These are phyloP conservation scores for Mimas tiliae DNA, from an alignment of 2,888 invertebrate genomes.

Conservation along the genomic window DNA sequence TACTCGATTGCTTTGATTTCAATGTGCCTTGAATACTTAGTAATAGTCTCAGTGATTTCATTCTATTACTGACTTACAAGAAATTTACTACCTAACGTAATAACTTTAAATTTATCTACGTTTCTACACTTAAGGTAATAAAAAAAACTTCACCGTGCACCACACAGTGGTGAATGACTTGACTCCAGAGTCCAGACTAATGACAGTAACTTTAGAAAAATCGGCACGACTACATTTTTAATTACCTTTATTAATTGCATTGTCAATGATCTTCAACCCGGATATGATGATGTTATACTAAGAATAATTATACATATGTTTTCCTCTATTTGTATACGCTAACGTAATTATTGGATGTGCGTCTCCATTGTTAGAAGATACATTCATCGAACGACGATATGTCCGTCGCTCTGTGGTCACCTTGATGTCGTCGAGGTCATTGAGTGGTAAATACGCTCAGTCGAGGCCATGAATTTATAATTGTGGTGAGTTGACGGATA, in stretches of 20 bases:
- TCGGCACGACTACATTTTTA: not conserved
- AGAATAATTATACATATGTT: conserved; percentile 10
- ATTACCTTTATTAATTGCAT: conserved; percentile 7
- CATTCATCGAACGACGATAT: conserved; percentile 15
- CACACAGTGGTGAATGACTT: not conserved
- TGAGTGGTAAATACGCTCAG: conserved; percentile 21
- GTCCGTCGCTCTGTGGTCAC: conserved; percentile 25
- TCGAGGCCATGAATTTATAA: conserved; percentile 30
- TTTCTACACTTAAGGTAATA: no score
- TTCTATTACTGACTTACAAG: no score
- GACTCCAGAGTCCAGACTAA: not conserved
- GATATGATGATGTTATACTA: conserved; percentile 10
- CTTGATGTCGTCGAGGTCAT: conserved; percentile 31
- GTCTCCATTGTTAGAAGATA: conserved; percentile 13
- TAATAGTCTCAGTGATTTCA: not conserved
- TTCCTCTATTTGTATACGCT: conserved; percentile 5
- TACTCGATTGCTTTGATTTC: not conserved
- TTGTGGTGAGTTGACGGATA: conserved; percentile 25
- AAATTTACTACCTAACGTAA: no score
- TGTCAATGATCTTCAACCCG: conserved; percentile 4
- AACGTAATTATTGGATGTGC: conserved; percentile 5
- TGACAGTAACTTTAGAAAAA: not conserved
- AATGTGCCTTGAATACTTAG: not conserved
- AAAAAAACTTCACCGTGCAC: not conserved
- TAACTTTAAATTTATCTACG: no score